phyloP scores from a whole-genome alignment of 2,113 vertebrate genomes.

The Aegotheles bennettii region DNA sequence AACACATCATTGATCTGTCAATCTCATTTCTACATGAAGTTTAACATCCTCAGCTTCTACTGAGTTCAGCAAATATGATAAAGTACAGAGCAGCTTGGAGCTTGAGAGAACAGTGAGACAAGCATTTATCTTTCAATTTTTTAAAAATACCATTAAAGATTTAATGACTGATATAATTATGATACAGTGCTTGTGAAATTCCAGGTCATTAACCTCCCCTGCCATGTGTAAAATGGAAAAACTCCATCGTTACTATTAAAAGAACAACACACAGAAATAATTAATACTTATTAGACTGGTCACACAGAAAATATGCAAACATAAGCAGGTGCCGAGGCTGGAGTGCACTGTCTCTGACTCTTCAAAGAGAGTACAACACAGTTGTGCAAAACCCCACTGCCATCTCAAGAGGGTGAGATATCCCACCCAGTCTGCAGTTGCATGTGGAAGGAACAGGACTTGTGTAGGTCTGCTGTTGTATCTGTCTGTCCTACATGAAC shows the following conservation, averaged over 20 bases:
- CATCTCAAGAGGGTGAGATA: neutral
- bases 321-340: neutral
- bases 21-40: neutral
- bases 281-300: neutral
- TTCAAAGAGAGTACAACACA: no score
- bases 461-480: neutral
- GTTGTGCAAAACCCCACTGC: neutral
- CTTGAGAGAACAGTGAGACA: accelerated
- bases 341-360: neutral
- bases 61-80: neutral
- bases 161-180: constrained; percentile 18
- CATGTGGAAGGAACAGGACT: neutral
- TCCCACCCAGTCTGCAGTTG: neutral
- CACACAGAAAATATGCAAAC: accelerated
- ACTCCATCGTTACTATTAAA: neutral
- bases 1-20: neutral
- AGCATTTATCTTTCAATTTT: neutral
- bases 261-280: neutral
- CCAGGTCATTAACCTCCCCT: neutral
- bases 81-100: neutral
- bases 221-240: neutral
- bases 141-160: neutral
- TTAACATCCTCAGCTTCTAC: neutral
- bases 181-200: neutral
- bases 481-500: neutral